phyloP scores from a whole-genome alignment of 2,888 invertebrate species.

The Euplagia quadripunctaria region DNA sequence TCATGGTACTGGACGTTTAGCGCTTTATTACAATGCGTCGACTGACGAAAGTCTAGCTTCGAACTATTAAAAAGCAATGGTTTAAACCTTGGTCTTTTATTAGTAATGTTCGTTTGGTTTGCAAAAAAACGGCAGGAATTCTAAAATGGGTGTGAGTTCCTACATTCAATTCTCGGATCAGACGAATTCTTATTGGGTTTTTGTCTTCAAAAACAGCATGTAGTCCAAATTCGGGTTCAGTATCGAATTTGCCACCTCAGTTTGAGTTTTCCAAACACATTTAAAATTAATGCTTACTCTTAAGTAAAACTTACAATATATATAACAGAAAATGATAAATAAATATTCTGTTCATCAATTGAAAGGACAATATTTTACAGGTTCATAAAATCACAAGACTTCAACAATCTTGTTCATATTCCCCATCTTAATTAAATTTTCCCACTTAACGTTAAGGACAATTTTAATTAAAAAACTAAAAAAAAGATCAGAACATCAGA shows the following conservation, averaged over 20 bases:
- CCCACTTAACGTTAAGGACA: not conserved
- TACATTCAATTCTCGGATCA: not conserved
- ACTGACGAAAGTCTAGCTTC: not conserved
- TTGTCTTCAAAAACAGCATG: not conserved
- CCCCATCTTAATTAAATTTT: not conserved
- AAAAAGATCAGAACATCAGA: not conserved
- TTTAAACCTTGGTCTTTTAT: not conserved
- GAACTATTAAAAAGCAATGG: not conserved
- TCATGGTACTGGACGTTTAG: constrained; percentile 1
- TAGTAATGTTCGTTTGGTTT: not conserved
- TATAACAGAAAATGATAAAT: no score
- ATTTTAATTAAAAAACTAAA: not conserved
- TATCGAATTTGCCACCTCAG: no score
- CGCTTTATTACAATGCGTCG: not conserved
- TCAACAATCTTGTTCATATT: not conserved
- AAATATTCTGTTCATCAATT: no score
- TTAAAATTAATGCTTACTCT: no score
- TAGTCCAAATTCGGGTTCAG: no score
- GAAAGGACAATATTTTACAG: no score
- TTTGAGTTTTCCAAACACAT: no score
- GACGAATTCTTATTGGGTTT: not conserved
- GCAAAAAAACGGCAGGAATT: not conserved
- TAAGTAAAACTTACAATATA: no score
- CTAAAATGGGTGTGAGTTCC: not conserved
- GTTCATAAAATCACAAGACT: not conserved